phyloP scores from a whole-genome alignment of 2,888 invertebrate genomes.

The Macropis europaea region DNA sequence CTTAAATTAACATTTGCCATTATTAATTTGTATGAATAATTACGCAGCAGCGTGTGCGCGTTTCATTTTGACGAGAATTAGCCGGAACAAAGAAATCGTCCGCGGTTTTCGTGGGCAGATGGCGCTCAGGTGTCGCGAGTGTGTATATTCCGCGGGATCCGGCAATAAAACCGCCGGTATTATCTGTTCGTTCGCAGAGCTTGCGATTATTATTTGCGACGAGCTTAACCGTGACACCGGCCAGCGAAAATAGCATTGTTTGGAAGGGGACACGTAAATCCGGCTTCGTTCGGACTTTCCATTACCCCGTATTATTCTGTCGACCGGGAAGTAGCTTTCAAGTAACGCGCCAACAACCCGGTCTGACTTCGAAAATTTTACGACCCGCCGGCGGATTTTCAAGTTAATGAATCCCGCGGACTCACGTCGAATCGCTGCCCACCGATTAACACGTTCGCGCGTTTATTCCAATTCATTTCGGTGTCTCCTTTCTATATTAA shows the following conservation, averaged over 20 bases:
- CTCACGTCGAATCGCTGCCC: too few species aligned
- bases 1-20: too few species aligned
- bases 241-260: slow-evolving; percentile 62
- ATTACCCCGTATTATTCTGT: slow-evolving; percentile 56
- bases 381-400: too few species aligned
- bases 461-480: too few species aligned
- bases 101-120: background rate
- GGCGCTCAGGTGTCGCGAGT: slow-evolving; percentile 11
- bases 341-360: slow-evolving; percentile 24
- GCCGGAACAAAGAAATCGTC: slow-evolving; percentile 10
- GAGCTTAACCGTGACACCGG: slow-evolving; percentile 47
- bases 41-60: too few species aligned
- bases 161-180: slow-evolving; percentile 51
- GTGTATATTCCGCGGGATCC: slow-evolving; percentile 29
- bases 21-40: too few species aligned
- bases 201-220: slow-evolving; percentile 61
- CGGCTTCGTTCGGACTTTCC: slow-evolving; percentile 56
- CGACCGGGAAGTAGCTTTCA: slow-evolving; percentile 41
- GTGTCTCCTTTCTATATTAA: too few species aligned
- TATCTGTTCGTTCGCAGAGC: slow-evolving; percentile 43
- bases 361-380: too few species aligned
- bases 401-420: too few species aligned
- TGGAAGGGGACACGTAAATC: slow-evolving; percentile 58
- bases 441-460: too few species aligned
- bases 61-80: background rate